These are phyloP conservation scores for Toxotes jaculatrix DNA, from an alignment of 2,113 vertebrate species.

Conservation along the genomic window DNA sequence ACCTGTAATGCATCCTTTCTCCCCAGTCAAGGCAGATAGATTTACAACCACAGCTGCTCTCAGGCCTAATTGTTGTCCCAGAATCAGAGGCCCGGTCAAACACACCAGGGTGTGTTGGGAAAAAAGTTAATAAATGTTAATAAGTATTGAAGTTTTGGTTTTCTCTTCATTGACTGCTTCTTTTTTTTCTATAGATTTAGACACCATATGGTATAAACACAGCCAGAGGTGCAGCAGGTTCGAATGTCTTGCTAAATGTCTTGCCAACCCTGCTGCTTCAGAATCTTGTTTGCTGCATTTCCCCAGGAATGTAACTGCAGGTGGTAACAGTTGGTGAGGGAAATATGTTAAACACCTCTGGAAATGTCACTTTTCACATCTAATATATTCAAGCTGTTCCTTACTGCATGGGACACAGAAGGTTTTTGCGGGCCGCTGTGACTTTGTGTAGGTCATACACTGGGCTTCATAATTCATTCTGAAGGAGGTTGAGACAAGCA, in stretches of 20 bases:
- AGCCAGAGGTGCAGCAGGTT: slow-evolving; percentile 14
- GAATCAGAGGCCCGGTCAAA: neutral
- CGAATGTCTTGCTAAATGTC: neutral
- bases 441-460: slow-evolving; percentile 1
- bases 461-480: slow-evolving; percentile 13
- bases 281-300: neutral
- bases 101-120: neutral
- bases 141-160: neutral
- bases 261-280: neutral
- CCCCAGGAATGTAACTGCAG: neutral
- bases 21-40: slow-evolving; percentile 20
- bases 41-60: slow-evolving; percentile 54
- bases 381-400: neutral
- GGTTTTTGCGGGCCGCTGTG: neutral
- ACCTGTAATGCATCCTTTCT: slow-evolving; percentile 47
- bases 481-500: slow-evolving; percentile 16
- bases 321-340: neutral
- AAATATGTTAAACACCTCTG: neutral
- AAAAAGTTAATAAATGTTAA: slow-evolving; percentile 40
- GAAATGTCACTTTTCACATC: neutral
- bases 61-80: neutral
- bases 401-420: neutral
- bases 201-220: neutral
- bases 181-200: neutral
- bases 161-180: neutral